A percentile compares a stretch with the other conserved stretches of the same genome.
phyloP scores from a whole-genome alignment of 2,113 vertebrate genomes.

The Pachycephala philippinensis region DNA sequence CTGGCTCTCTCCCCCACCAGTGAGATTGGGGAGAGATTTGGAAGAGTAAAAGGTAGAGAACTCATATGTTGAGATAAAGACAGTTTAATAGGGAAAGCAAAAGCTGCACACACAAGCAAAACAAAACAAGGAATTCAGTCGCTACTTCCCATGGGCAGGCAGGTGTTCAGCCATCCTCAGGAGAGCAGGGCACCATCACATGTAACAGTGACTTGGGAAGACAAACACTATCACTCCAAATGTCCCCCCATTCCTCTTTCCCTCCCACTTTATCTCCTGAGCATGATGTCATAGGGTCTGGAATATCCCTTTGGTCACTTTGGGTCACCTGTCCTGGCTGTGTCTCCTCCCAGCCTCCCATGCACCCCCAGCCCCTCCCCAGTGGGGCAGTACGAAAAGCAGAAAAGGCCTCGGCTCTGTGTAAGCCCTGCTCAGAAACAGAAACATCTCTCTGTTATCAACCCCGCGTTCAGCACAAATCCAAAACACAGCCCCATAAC shows the following conservation, averaged over 20 bases:
- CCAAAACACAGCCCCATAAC: not conserved
- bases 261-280: too few relatives aligned
- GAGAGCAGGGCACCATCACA: accelerated
- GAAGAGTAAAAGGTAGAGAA: not conserved
- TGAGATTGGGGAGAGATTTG: not conserved
- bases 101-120: not conserved
- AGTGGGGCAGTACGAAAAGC: accelerated
- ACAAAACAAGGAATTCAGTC: not conserved
- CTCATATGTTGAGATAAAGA: not conserved
- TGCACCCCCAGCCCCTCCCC: not conserved
- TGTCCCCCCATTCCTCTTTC: accelerated
- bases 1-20: not conserved
- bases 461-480: not conserved
- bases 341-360: not conserved
- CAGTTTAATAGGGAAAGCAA: not conserved
- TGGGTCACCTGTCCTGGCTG: not conserved
- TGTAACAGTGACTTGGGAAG: not conserved
- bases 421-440: not conserved
- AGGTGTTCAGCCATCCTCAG: not conserved
- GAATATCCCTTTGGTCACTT: not conserved
- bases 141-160: not conserved
- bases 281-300: not conserved
- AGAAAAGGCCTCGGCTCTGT: not conserved
- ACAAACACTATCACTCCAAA: not conserved
- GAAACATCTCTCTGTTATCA: not conserved